Base-by-base conservation (phyloP, 2,113 vertebrate species). In the Acrocephalus kingi region DNA sequence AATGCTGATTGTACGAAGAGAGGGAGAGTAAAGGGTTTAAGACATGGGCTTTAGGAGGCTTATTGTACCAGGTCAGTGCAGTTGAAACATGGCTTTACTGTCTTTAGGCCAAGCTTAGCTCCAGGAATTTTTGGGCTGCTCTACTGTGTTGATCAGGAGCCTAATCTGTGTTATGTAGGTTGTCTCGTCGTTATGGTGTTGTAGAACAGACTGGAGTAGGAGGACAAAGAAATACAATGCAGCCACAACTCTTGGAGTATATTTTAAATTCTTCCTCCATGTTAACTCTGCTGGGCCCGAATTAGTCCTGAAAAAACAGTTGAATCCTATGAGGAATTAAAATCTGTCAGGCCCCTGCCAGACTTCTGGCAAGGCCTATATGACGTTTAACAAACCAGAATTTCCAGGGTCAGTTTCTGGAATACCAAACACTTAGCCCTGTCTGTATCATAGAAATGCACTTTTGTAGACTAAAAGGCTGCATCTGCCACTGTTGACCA, bases 391-490 rank as follows among this genome's bases (percentile, higher is more conserved):
- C 56, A 54, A 92, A 72, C 9, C 19, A 86, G 79, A 71, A 39
- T 91, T 89, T 84, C 51, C 10, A 24, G 69, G 30, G 46, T 56
- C 2, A 3, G 18, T 52, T 74, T 90, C 78, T 74, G 61, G 10
- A 71, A 19, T 59, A 78, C 15, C 20, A 54, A 20, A 15, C 12
- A 4, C 10, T 39, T 59, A 46, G 21, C 11, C 16, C 30, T 52
- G 25, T 52, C 30, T 31, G 0, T 64, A 0, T 39, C 1, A 1
- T 4, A 30, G 25, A 63, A 62, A 30, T 58, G 30, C 51, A 6
- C 6, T 12, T 80, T 20, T 51, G 21, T 48, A 25, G 51, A 7
- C 35, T 31, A 18, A 52, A 77, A 51, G 27, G 33, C 63, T 78
- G 21, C 35, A 15, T 43, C 41, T 86, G 22, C 55, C 23, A 4